Evolutionary conservation across 1,140 invertebrate species (phyloP), one percentile per base, ranked within the genome.

Genomic region (Brachionus plicatilis): DNA sequence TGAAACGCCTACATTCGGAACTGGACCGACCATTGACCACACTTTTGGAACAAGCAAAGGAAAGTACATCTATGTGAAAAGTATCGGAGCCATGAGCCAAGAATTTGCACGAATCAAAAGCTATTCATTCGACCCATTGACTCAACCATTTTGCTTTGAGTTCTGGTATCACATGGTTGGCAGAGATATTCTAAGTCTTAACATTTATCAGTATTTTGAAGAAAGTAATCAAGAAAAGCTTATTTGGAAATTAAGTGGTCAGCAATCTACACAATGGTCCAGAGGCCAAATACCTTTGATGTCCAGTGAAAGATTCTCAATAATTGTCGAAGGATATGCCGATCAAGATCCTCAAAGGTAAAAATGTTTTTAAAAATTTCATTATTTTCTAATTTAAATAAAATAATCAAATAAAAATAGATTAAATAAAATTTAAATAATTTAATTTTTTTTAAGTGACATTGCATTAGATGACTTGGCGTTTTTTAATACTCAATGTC

Each of bases 21-120:
- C 88, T n/a, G 88, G 88, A 14, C 88, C 88, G 0, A 91, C 91
- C 5, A 91, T 91, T 86, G 94, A 95, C 87, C 94, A 91, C 83
- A 90, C 90, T 20, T 87, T 86, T 65, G 86, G 84, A 84, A 85
- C 76, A 50, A 66, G 85, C 3, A 85, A 84, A 87, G 90, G 90
- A 50, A 88, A 87, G 70, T 89, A 89, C 85, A 87, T 89, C 86
- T 89, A 86, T 83, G 85, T 88, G 27, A 87, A 88, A 72, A 84
- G 88, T 4, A 84, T 83, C 29, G 86, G 86, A 29, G 24, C 37
- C n/a, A n/a, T 86, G 3, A 84, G 85, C 14, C 85, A 86, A 47
- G 87, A 87, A 37, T 93, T 93, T 86, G 93, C 72, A 20, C 17
- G 72, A 83, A 88, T 17, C 83, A 87, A 75, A 88, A 88, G 5